Evolutionary conservation across 2,113 vertebrate species (phyloP), one percentile per base, ranked within the genome.

Genomic region (Chascanopsetta lugubris): DNA sequence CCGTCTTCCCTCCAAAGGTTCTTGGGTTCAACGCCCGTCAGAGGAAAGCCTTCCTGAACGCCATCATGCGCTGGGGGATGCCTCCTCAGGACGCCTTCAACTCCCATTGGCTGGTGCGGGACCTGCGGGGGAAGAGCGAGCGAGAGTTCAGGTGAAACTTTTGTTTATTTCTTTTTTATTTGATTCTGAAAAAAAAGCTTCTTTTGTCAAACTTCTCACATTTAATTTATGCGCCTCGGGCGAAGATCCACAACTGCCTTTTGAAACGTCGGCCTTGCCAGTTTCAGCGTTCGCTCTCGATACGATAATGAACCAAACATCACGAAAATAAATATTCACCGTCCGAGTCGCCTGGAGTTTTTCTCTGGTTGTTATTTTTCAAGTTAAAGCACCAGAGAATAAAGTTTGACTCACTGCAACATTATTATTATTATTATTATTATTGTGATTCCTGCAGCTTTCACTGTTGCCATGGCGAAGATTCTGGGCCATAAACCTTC

Each of bases 61-160:
- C 97, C 56, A 98, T 99, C 88, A 99, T 99, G 97, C 95, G 97
- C 70, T 99, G 97, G 96, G 97, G 97, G 4, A 99, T 99, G 97
- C 97, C 97, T 0, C 97, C 97, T 2, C 97, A 99, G 88, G 97
- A 99, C 0, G 97, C 97, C 53, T 99, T 99, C 93, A 99, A 97
- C 89, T 99, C 97, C 3, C 97, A 99, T 63, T 99, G 97, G 97
- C 93, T 99, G 70, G 97, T 98, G 34, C 86, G 97, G 22, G 97
- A 99, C 76, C 93, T 99, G 43, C 92, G 96, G 0, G 97, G 97
- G 24, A 99, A 99, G 87, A 99, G 94, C 0, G 97, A 99, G 89
- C 97, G 98, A 20, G 97, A 98, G 80, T 99, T 99, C 79, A 94
- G 97, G 97, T 99, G 80, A 71, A n/a, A 42, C 0, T 4, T 61